Base-by-base conservation (phyloP, 2,113 vertebrate genomes). In the Peromyscus leucopus region DNA sequence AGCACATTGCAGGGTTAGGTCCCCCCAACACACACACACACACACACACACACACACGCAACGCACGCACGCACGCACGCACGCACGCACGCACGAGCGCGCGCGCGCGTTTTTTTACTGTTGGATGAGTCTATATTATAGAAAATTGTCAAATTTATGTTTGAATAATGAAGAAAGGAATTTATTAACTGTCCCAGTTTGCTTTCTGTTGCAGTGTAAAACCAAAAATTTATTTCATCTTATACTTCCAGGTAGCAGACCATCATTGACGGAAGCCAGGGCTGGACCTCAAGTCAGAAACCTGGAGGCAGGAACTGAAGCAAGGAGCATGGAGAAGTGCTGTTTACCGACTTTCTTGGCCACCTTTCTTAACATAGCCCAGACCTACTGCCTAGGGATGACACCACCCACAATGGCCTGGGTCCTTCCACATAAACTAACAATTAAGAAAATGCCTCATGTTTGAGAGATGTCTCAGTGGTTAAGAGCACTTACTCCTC, bases 101-200 rank as follows among this genome's bases (percentile, higher is more conserved):
- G n/a, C n/a, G n/a, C n/a, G n/a, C n/a, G n/a, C n/a, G n/a, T 36
- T n/a, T 61, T 69, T 92, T 69, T 88, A 74, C 79, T 71, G 6
- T 28, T 72, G 76, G 5, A 24, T 89, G 15, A 48, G 7, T 78
- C 15, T n/a, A 85, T 85, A 19, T 65, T 69, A 6, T 9, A 92
- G 63, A 93, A 93, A 95, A 88, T 75, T 72, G 63, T 42, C 39
- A 95, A 95, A 22, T 55, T 92, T 61, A 51, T 82, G 26, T 82
- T 92, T 93, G 28, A 96, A 97, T 90, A 92, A 91, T 21, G 39
- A 93, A 92, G 7, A 39, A 76, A 51, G 9, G 28, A 92, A 61
- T 92, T 80, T n/a, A 39, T 85, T 46, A 84, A 88, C 89, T 71
- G 89, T 82, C 90, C 75, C 15, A 17, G 82, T 63, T 85, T 85